phyloP scores from a whole-genome alignment of 2,797 vertebrate genomes.

The Chelon labrosus region DNA sequence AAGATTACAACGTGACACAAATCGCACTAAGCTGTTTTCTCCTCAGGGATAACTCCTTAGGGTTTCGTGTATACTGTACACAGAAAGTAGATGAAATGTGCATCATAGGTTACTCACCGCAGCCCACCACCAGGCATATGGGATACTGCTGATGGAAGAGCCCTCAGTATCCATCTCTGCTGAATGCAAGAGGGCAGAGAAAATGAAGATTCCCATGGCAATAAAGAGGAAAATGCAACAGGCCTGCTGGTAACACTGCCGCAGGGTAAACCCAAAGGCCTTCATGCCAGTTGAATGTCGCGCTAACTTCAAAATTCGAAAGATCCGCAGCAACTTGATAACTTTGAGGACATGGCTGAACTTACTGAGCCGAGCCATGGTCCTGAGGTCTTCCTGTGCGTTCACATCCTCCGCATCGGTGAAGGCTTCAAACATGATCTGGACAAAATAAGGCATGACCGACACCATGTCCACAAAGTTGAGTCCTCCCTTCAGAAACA shows the following conservation, averaged over 20 bases:
- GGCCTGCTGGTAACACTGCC: constrained; percentile 90
- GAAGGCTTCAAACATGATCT: constrained; percentile 83
- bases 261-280: constrained; percentile 91
- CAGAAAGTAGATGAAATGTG: too few relatives aligned
- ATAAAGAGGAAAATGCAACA: constrained; percentile 91
- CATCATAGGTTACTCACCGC: constrained; percentile 82
- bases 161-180: constrained; percentile 87
- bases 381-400: constrained; percentile 82
- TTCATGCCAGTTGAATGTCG: constrained; percentile 90
- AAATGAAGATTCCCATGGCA: constrained; percentile 90
- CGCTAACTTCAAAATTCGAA: constrained; percentile 90
- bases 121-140: constrained; percentile 91
- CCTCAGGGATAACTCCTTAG: too few relatives aligned
- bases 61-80: too few relatives aligned
- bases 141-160: constrained; percentile 90
- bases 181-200: constrained; percentile 90
- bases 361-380: constrained; percentile 85
- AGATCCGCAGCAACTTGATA: constrained; percentile 89
- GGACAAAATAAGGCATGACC: constrained; percentile 89
- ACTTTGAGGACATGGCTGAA: constrained; percentile 88
- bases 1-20: too few relatives aligned
- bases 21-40: too few relatives aligned
- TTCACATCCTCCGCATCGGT: constrained; percentile 50
- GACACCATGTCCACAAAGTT: constrained; percentile 90
- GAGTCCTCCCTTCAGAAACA: constrained; percentile 85